phyloP scores from a whole-genome alignment of 2,797 vertebrate genomes.

The Mus caroli region DNA sequence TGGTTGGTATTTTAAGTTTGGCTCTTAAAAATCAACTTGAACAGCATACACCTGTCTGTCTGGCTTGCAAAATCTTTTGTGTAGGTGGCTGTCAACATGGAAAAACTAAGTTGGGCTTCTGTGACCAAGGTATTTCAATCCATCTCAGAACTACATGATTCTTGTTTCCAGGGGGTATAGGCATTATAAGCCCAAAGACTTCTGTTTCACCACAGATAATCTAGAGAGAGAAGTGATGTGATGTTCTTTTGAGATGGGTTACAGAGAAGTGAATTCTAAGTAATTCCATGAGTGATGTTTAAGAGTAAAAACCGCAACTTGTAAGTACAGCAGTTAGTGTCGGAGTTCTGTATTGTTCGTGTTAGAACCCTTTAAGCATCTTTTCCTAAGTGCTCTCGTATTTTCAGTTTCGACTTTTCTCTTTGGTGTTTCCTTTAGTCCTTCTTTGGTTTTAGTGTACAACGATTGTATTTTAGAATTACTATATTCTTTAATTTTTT shows the following conservation, averaged over 20 bases:
- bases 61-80: not conserved
- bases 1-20: slow-evolving; percentile 12
- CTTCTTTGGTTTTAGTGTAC: slow-evolving; percentile 31
- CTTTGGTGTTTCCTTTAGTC: not conserved
- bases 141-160: not conserved
- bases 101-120: slow-evolving; percentile 19
- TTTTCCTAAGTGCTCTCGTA: not conserved
- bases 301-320: slow-evolving; percentile 35
- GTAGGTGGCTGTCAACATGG: not conserved
- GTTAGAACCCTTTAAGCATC: not conserved
- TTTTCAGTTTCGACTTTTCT: slow-evolving; percentile 24
- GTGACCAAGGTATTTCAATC: not conserved
- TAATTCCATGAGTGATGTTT: not conserved
- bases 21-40: slow-evolving; percentile 16
- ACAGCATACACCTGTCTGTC: not conserved
- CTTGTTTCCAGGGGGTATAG: not conserved
- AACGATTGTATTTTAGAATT: slow-evolving; percentile 8
- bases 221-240: not conserved
- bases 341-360: slow-evolving; percentile 25
- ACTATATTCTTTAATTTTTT: not conserved
- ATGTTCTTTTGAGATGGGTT: slow-evolving; percentile 39
- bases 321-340: not conserved
- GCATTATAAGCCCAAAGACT: not conserved
- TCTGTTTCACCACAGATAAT: not conserved
- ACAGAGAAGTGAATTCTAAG: slow-evolving; percentile 25